Evolutionary conservation across 2,113 vertebrate species (phyloP), one percentile per base, ranked within the genome.

Genomic region (Eclectus roratus): DNA sequence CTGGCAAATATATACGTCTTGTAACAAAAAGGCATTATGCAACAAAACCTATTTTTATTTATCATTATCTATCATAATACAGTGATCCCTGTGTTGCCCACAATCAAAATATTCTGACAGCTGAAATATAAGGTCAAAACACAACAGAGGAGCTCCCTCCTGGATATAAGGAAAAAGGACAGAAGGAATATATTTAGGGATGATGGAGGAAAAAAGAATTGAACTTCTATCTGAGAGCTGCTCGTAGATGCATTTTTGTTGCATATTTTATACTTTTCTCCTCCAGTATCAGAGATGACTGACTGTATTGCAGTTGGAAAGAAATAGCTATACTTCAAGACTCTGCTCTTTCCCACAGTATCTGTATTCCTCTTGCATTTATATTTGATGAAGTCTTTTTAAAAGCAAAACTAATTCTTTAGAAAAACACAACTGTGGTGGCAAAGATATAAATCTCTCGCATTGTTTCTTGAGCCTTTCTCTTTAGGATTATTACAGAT

Each of bases 401-500:
- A 72, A 78, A 93, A 90, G 11, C 31, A 3, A 79, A 86, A 66
- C 35, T 11, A 74, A 55, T 76, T 69, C 19, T 88, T 88, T 10
- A 23, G 70, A 71, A 89, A 79, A 33, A 2, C 14, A n/a, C 35
- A 39, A 35, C 25, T 44, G 29, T 78, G 44, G 41, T 56, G 43
- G 50, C 80, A 87, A 93, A 91, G 61, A 47, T 44, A 84, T 92
- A 88, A 93, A 92, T 89, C 63, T 33, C 55, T 66, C 24, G 64
- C 39, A 58, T 73, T 81, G 69, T 80, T 53, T 70, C 64, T 80
- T 91, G 68, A 90, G 41, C 29, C 41, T 78, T 50, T 66, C 86
- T 96, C 79, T 61, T 94, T 31, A 93, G 74, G 33, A 81, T 95
- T 83, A 73, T 52, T 95, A 52, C 24, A 92, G 84, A 91, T 95